These are phyloP conservation scores for Dendroctonus valens DNA, from an alignment of 1,140 invertebrate genomes.

Conservation along the genomic window DNA sequence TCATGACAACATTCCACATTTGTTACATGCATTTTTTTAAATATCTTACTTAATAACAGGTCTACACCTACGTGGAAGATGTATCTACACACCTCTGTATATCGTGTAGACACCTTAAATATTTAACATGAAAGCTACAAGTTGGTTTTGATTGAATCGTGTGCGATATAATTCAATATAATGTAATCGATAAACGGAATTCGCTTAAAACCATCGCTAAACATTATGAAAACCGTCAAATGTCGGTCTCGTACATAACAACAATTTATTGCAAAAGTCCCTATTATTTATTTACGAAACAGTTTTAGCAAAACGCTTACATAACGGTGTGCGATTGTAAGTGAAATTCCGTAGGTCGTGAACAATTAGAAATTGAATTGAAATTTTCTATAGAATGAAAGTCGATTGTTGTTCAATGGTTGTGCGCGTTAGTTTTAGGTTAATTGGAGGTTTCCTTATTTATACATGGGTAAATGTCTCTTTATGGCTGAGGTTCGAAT, in stretches of 20 bases:
- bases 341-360: constrained; percentile 25
- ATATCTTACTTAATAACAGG: too few relatives aligned
- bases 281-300: constrained; percentile 30
- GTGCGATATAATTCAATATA: too few relatives aligned
- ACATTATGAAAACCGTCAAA: constrained; percentile 14
- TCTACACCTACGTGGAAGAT: too few relatives aligned
- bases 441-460: constrained; percentile 28
- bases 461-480: constrained; percentile 12
- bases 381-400: constrained; percentile 30
- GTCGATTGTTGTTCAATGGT: constrained; percentile 28
- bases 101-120: too few relatives aligned
- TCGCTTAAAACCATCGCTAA: too few relatives aligned
- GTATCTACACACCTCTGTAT: too few relatives aligned
- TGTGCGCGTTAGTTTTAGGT: constrained; percentile 23
- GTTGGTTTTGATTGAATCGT: too few relatives aligned
- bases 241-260: constrained; percentile 20
- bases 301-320: constrained; percentile 24
- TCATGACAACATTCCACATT: too few relatives aligned
- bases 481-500: too few relatives aligned
- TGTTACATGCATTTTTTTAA: too few relatives aligned
- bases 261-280: constrained; percentile 20
- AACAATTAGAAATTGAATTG: constrained; percentile 30
- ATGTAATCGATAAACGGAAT: too few relatives aligned
- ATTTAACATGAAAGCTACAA: too few relatives aligned
- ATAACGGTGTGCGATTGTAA: constrained; percentile 22